Conservation (phyloP, 1,140 invertebrate species). For the Ostrea denselamellosa region DNA sequence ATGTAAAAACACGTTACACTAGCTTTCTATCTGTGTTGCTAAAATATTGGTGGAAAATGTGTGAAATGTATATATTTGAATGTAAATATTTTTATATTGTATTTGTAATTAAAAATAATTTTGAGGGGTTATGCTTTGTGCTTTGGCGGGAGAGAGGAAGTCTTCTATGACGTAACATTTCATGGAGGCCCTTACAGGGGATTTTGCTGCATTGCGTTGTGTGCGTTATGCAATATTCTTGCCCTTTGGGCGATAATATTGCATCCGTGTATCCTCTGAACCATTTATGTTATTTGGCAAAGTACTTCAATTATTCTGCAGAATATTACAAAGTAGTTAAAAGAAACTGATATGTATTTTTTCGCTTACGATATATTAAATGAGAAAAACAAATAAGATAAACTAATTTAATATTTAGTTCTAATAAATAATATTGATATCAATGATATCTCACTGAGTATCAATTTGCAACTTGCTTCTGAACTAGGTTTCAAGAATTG, state of each 20-base stretch:
- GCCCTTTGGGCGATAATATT: no score
- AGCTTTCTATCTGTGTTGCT: not conserved
- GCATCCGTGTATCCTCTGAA: no score
- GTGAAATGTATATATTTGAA: not conserved
- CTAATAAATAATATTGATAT: no score
- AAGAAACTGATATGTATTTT: no score
- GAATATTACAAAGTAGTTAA: no score
- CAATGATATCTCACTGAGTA: no score
- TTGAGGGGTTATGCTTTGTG: constrained; percentile 20
- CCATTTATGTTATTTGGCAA: no score
- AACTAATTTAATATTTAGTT: no score
- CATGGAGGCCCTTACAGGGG: not conserved
- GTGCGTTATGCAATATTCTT: not conserved
- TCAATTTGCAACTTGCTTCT: no score
- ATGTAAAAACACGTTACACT: constrained; percentile 55
- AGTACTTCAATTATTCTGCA: no score
- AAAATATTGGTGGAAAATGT: not conserved
- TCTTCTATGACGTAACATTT: constrained; percentile 24
- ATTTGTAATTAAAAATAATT: not conserved
- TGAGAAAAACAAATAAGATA: no score
- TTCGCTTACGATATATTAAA: no score
- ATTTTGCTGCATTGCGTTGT: not conserved
- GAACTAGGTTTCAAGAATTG: not conserved
- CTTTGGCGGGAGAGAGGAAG: constrained; percentile 59
- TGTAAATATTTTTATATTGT: not conserved